phyloP scores from a whole-genome alignment of 2,888 invertebrate genomes.

The Lamellibrachia satsuma region DNA sequence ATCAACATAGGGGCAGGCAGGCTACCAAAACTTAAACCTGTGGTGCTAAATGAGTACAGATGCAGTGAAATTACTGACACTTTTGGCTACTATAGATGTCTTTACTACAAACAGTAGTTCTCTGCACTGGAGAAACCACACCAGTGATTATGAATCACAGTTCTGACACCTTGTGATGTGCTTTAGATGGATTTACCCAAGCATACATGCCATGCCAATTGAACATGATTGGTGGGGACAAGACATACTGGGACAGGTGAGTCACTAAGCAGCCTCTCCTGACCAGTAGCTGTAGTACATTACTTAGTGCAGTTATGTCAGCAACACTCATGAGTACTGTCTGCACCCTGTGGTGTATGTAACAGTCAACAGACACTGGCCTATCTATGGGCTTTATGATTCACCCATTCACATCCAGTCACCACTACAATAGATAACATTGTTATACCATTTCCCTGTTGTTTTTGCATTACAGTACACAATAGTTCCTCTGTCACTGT shows the following conservation, averaged over 20 bases:
- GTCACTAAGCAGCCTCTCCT: neutral
- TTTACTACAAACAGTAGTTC: too few species aligned
- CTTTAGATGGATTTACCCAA: neutral
- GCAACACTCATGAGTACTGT: neutral
- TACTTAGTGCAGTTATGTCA: neutral
- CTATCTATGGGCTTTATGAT: neutral
- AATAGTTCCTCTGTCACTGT: neutral
- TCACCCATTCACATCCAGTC: neutral
- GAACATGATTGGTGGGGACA: neutral
- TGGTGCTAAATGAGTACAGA: neutral
- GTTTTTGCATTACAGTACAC: slow-evolving; percentile 1
- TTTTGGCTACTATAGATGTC: too few species aligned
- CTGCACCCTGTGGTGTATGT: neutral
- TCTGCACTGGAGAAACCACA: neutral
- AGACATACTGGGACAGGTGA: neutral
- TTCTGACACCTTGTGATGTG: neutral
- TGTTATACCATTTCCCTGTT: neutral
- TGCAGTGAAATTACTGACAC: neutral
- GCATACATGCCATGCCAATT: neutral
- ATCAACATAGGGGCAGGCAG: neutral
- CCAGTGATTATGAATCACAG: neutral
- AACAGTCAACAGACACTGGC: neutral
- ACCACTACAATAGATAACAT: neutral
- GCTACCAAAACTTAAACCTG: neutral
- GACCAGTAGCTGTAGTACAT: neutral